Evolutionary conservation across 2,797 vertebrate species (phyloP).

Genomic region (Vultur gryphus): DNA sequence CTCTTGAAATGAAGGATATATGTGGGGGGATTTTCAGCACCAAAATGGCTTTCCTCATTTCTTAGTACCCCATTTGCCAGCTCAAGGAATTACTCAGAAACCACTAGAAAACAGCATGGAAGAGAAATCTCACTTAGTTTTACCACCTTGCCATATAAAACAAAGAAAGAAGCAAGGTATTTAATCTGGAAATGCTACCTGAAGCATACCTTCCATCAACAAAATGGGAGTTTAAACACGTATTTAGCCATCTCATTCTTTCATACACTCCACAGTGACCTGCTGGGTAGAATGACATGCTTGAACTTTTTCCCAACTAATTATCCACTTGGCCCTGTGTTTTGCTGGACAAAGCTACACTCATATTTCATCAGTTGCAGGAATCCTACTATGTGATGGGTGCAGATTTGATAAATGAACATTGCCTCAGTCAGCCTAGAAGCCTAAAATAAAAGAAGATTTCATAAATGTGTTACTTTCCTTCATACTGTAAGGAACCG

Average conservation of each 20-base stretch:
- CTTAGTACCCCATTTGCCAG: not conserved
- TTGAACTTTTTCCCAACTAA: not conserved
- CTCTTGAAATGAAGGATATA: not conserved
- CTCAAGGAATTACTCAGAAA: not conserved
- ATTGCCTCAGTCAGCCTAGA: not conserved
- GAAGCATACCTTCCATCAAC: not conserved
- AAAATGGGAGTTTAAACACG: not conserved
- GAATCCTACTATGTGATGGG: not conserved
- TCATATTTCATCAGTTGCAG: not conserved
- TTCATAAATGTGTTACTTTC: not conserved
- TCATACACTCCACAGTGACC: not conserved
- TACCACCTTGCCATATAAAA: not conserved
- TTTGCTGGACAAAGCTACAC: not conserved
- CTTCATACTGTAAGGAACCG: not conserved
- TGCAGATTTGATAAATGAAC: not conserved
- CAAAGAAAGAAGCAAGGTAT: not conserved
- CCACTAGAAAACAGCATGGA: not conserved
- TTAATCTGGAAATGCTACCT: not conserved
- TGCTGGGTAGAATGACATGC: not conserved
- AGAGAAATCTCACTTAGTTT: not conserved
- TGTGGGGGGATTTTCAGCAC: not conserved
- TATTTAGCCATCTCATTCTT: not conserved
- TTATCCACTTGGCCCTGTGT: not conserved
- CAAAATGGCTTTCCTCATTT: not conserved
- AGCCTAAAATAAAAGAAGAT: not conserved